Evolutionary conservation across 23 tunicate genomes (phyloP).

Genomic region (Trididemnum miniatum): DNA sequence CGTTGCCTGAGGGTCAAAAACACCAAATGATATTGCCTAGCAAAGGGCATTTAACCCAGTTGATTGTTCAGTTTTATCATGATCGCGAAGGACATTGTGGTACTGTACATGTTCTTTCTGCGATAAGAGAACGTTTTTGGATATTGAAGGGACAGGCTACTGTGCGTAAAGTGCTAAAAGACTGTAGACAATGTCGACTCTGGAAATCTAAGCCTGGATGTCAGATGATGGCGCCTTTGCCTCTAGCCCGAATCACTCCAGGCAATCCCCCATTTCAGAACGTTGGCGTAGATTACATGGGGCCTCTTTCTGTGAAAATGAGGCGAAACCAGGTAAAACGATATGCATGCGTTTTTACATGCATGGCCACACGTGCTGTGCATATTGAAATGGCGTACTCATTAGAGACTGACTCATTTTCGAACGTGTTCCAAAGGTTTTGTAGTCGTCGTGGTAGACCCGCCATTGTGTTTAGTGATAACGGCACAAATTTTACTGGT

Average conservation of each 20-base stretch:
- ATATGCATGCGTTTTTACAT: conserved; percentile 35
- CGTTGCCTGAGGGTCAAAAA: background rate
- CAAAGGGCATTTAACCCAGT: background rate
- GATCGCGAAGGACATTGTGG: conserved; percentile 30
- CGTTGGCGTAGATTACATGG: conserved; percentile 34
- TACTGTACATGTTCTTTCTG: conserved; percentile 31
- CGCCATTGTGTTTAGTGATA: conserved; percentile 10
- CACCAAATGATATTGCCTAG: conserved; percentile 34
- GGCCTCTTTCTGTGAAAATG: conserved; percentile 31
- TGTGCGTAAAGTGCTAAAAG: background rate
- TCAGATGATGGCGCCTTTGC: conserved; percentile 41
- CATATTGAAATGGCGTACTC: conserved; percentile 38
- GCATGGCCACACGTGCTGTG: conserved; percentile 49
- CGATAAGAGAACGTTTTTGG: conserved; percentile 22
- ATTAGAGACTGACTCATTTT: conserved; percentile 33
- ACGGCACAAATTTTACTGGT: no score
- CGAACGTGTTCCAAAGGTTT: conserved; percentile 22
- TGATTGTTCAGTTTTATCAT: conserved; percentile 4
- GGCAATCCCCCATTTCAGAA: conserved; percentile 5
- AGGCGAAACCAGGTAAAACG: conserved; percentile 39
- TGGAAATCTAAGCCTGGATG: conserved; percentile 31
- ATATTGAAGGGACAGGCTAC: conserved; percentile 30
- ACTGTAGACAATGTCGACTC: conserved; percentile 18
- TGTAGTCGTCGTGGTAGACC: conserved; percentile 28
- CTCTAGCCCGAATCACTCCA: conserved; percentile 16